phyloP scores from a whole-genome alignment of 2,113 vertebrate species.

The Hemibagrus wyckioides region DNA sequence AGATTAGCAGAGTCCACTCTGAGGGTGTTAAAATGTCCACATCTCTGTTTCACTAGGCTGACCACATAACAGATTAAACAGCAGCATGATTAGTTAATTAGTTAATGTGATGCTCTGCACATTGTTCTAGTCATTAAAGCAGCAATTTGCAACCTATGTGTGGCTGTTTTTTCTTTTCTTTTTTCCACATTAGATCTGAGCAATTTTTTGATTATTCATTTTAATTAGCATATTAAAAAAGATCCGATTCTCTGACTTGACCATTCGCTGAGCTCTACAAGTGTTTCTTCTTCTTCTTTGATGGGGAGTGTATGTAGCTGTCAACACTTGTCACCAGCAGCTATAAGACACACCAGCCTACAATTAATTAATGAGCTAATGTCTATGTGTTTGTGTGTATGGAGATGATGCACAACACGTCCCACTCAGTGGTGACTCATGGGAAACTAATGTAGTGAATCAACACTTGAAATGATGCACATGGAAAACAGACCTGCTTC shows the following conservation, averaged over 20 bases:
- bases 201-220: constrained; percentile 24
- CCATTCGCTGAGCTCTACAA: constrained; percentile 1
- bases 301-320: constrained; percentile 10
- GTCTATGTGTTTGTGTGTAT: neutral
- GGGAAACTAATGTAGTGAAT: constrained; percentile 34
- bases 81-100: neutral
- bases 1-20: neutral
- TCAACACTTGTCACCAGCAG: constrained; percentile 39
- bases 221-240: constrained; percentile 31
- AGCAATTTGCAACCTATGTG: neutral
- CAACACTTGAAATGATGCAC: constrained; percentile 9
- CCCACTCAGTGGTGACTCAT: constrained; percentile 28
- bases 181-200: neutral
- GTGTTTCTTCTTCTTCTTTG: constrained; percentile 19
- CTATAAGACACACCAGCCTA: constrained; percentile 22
- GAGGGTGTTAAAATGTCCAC: neutral
- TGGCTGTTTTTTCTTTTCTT: neutral
- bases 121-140: neutral
- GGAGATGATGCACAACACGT: constrained; percentile 25
- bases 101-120: neutral
- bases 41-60: neutral
- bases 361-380: constrained; percentile 38
- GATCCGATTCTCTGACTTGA: constrained; percentile 14
- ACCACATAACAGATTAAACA: neutral
- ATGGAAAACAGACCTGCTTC: constrained; percentile 10